Evolutionary conservation across 2,797 vertebrate species (phyloP).

Genomic region (Adelosebastes latens): DNA sequence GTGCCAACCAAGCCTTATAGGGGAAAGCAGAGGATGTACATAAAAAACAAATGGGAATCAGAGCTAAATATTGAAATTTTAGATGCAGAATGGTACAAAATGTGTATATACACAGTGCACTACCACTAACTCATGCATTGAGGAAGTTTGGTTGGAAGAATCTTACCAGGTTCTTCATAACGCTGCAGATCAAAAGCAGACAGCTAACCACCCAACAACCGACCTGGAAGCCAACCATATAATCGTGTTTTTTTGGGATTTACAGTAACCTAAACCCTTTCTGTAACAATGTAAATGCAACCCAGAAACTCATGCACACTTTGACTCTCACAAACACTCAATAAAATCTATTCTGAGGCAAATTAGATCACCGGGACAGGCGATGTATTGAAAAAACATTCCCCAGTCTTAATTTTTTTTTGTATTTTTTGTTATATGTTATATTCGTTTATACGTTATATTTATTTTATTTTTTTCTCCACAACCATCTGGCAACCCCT

Average conservation of each 20-base stretch:
- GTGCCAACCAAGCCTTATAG: not conserved
- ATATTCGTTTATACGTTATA: too few relatives aligned
- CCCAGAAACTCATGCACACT: not conserved
- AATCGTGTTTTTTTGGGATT: not conserved
- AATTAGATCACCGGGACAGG: too few relatives aligned
- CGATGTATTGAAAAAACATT: too few relatives aligned
- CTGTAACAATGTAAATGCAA: not conserved
- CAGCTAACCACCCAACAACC: not conserved
- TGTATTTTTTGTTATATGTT: too few relatives aligned
- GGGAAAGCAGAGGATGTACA: not conserved
- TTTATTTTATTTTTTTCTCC: too few relatives aligned
- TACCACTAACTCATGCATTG: not conserved
- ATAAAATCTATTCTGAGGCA: too few relatives aligned
- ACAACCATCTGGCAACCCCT: too few relatives aligned
- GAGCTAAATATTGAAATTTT: not conserved
- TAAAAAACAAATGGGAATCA: not conserved
- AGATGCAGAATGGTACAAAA: not conserved
- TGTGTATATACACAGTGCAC: not conserved
- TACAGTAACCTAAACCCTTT: too few relatives aligned
- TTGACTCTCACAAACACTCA: too few relatives aligned
- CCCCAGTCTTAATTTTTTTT: too few relatives aligned
- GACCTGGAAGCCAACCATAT: not conserved
- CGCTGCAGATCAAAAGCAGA: not conserved
- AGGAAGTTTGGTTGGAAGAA: not conserved
- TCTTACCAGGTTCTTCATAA: not conserved